Conservation (phyloP, 2,797 vertebrate species). For the Coilia nasus region DNA sequence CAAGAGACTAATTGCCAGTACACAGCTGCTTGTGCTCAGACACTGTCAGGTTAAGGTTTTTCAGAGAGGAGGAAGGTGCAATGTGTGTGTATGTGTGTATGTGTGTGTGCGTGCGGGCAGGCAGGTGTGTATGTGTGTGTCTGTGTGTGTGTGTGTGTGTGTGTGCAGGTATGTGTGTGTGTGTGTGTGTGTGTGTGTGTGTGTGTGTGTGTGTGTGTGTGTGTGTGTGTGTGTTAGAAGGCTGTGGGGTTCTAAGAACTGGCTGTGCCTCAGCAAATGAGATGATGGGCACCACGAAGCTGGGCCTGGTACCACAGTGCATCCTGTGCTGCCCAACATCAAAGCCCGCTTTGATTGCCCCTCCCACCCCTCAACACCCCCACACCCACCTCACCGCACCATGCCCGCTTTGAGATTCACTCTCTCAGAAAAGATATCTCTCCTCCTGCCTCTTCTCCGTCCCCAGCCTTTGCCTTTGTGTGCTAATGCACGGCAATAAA, state of each 20-base stretch:
- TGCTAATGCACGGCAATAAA: constrained; percentile 65
- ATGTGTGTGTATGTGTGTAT: background rate
- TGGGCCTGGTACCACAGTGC: background rate
- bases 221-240: background rate
- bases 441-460: constrained; percentile 52
- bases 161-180: background rate
- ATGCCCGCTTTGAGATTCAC: constrained; percentile 29
- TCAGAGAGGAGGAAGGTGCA: background rate
- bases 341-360: constrained; percentile 73
- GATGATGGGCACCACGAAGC: background rate
- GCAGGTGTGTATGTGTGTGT: background rate
- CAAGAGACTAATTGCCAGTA: background rate
- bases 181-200: constrained; percentile 1
- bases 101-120: background rate
- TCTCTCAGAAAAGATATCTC: constrained; percentile 66
- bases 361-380: background rate
- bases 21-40: constrained; percentile 13
- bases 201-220: background rate
- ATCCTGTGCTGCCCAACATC: constrained; percentile 64
- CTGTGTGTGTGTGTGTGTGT: background rate
- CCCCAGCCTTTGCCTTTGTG: constrained; percentile 62
- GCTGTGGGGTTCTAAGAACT: background rate
- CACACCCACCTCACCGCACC: background rate
- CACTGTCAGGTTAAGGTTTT: constrained; percentile 7
- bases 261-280: background rate